These are phyloP conservation scores for Hippopotamus amphibius DNA, from an alignment of 2,113 vertebrate species.

Conservation along the genomic window DNA sequence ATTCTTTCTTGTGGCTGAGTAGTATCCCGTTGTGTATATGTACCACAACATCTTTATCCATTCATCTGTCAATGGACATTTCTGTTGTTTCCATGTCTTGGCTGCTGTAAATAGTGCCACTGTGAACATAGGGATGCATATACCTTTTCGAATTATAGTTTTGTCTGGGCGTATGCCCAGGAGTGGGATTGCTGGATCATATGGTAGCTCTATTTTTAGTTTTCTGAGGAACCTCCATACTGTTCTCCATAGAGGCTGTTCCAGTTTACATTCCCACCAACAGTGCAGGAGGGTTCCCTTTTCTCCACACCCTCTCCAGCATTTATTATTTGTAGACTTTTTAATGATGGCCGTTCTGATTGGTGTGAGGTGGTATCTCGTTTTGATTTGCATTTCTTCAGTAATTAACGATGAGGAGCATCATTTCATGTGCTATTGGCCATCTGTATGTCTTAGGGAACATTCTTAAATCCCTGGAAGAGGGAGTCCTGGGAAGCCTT, in stretches of 20 bases:
- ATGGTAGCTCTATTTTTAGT: not conserved
- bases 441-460: not conserved
- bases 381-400: not conserved
- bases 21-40: too few species aligned
- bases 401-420: not conserved
- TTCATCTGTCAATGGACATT: not conserved
- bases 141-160: not conserved
- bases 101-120: not conserved
- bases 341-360: not conserved
- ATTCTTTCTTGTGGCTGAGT: not conserved
- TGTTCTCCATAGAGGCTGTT: not conserved
- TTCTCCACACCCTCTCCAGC: not conserved
- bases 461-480: not conserved
- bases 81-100: not conserved
- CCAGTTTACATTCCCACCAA: rapidly evolving
- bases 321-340: not conserved
- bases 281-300: not conserved
- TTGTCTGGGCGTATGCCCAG: rapidly evolving
- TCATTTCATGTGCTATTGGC: not conserved
- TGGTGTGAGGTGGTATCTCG: not conserved
- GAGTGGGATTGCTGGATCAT: not conserved
- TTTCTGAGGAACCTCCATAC: not conserved
- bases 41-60: not conserved
- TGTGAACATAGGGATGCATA: not conserved
- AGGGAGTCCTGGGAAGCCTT: not conserved